Conservation (phyloP, 2,888 invertebrate species). For the Aporophyla lueneburgensis region DNA sequence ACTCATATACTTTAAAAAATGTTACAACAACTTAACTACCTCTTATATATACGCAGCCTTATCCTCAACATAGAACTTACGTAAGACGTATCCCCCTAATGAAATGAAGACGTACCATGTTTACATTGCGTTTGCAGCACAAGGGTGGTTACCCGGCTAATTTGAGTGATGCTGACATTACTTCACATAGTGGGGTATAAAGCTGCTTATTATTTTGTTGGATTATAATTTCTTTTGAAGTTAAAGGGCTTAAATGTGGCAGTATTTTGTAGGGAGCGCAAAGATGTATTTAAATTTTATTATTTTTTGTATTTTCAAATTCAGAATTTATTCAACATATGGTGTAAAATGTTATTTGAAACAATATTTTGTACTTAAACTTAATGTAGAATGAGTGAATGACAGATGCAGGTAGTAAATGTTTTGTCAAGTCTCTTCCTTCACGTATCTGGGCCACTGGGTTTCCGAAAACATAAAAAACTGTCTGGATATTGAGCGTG, state of each 20-base stretch:
- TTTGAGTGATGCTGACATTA: constrained; percentile 70
- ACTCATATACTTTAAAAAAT: background rate
- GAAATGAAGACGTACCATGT: constrained; percentile 82
- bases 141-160: constrained; percentile 74
- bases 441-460: too few relatives aligned
- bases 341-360: background rate
- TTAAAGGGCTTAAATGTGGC: constrained; percentile 19
- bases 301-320: background rate
- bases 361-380: background rate
- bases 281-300: background rate
- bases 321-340: background rate
- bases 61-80: constrained; percentile 66
- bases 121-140: constrained; percentile 74
- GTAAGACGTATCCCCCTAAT: constrained; percentile 77
- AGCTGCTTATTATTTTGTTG: constrained; percentile 49
- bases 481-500: too few relatives aligned
- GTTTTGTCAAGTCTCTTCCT: too few relatives aligned
- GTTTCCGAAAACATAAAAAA: too few relatives aligned
- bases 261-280: constrained; percentile 11
- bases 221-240: constrained; percentile 55
- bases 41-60: background rate
- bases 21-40: background rate
- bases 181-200: constrained; percentile 43
- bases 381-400: background rate
- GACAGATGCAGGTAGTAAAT: background rate